phyloP scores from a whole-genome alignment of 2,888 invertebrate genomes.

The Synergus itoensis region DNA sequence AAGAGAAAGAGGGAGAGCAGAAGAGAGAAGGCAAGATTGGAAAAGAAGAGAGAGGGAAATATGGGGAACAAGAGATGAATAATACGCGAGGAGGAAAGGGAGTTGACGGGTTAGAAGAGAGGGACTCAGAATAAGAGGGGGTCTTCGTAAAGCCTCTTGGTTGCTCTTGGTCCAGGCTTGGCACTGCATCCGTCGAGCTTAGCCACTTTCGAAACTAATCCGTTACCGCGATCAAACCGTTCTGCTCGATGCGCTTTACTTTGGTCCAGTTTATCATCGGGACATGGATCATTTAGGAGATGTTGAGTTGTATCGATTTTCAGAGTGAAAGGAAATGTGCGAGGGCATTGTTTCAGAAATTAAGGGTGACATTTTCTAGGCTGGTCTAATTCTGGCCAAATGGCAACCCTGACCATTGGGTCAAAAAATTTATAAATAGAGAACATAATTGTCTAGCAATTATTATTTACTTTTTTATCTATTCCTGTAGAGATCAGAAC shows the following conservation, averaged over 20 bases:
- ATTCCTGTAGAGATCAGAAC: no score
- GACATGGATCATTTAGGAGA: not conserved
- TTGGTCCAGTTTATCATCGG: slow-evolving; percentile 50
- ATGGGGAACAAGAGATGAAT: slow-evolving; percentile 68
- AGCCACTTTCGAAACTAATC: slow-evolving; percentile 72
- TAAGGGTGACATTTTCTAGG: not conserved
- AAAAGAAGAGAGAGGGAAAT: slow-evolving; percentile 54
- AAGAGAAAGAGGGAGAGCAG: slow-evolving; percentile 50
- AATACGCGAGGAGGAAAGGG: slow-evolving; percentile 70
- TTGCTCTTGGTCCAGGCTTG: slow-evolving; percentile 52
- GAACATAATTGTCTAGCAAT: no score
- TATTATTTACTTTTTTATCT: no score
- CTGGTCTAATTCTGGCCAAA: no score
- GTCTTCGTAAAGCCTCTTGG: slow-evolving; percentile 48
- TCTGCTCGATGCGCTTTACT: slow-evolving; percentile 57
- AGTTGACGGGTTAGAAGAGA: slow-evolving; percentile 54
- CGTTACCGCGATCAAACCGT: slow-evolving; percentile 71
- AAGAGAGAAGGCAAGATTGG: slow-evolving; percentile 53
- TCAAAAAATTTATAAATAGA: not conserved
- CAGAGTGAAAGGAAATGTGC: not conserved
- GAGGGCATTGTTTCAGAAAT: not conserved
- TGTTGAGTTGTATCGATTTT: slow-evolving; percentile 1
- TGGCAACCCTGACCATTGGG: not conserved
- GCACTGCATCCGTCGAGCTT: slow-evolving; percentile 62
- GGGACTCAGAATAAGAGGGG: slow-evolving; percentile 46